These are phyloP conservation scores for Chloroceryle inda DNA, from an alignment of 2,797 vertebrate genomes.

Conservation along the genomic window DNA sequence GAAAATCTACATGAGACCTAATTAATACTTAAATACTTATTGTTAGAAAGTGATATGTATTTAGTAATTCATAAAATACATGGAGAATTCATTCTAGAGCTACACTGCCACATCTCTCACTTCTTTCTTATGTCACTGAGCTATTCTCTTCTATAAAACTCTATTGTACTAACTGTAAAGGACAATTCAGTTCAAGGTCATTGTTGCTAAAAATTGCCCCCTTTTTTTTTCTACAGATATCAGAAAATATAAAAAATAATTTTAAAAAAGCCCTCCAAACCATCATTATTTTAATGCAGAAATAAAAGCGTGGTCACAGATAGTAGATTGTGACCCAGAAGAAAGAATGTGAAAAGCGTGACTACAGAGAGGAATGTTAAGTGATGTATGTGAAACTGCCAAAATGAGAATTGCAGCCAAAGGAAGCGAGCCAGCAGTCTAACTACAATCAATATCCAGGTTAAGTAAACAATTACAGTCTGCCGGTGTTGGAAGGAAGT, in stretches of 20 bases:
- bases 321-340: background rate
- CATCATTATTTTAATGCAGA: background rate
- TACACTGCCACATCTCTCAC: background rate
- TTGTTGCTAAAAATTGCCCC: background rate
- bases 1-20: background rate
- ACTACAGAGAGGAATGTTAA: conserved; percentile 8
- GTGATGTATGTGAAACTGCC: background rate
- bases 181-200: background rate
- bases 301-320: background rate
- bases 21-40: background rate
- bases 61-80: background rate
- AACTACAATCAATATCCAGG: conserved; percentile 55
- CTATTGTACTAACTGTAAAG: background rate
- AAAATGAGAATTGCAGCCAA: background rate
- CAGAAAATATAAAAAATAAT: background rate
- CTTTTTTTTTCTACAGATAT: background rate
- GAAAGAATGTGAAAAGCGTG: background rate
- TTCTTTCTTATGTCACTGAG: background rate
- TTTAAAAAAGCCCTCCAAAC: fast-evolving
- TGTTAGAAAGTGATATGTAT: background rate
- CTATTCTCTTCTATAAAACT: background rate
- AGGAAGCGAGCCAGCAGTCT: conserved; percentile 22
- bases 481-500: conserved; percentile 11
- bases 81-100: background rate
- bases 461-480: conserved; percentile 59